Evolutionary conservation across 2,797 vertebrate species (phyloP), one percentile per base, ranked within the genome.

Genomic region (Cuculus canorus): DNA sequence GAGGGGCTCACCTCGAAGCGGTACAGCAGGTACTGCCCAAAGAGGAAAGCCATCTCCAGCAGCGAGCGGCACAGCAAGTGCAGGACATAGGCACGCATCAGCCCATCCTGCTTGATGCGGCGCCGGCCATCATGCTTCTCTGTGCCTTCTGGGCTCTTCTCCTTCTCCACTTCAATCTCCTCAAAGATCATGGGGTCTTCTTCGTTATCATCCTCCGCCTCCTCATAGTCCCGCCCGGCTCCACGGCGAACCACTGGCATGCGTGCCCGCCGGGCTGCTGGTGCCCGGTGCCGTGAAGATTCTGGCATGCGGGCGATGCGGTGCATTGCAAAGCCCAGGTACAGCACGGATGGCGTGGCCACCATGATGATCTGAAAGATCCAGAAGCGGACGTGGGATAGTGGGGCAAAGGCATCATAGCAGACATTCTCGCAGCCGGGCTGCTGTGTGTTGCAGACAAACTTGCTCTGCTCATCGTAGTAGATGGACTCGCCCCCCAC

Each of bases 341-440:
- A 99, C 95, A 99, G 98, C 50, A 99, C 98, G 0, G 99, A 99
- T 0, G 99, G 99, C 0, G 98, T 99, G 6, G 98, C 98, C 92
- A 99, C 98, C 97, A 98, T 86, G 89, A 99, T 99, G 57, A 99
- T 98, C 97, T 99, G 97, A 91, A 98, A 99, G 95, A 99, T 97
- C 99, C 99, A 99, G 97, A 99, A 99, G 37, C 99, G 96, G n/a
- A 99, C 98, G 0, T 99, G 99, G 1, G 99, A 99, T 69, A 99
- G 98, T 0, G 99, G 99, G 0, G 99, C 99, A 1, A 99, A 99
- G 2, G 98, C 98, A 0, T 99, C 98, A 3, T 99, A 99, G 97
- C 99, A 99, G 35, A 99, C 99, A 1, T 99, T 99, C 97, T 99
- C 98, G 2, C 99, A 99, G 8, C 99, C 99, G 0, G 99, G 99